Conservation (phyloP, 2,113 vertebrate genomes). For the Hippocampus zosterae region DNA sequence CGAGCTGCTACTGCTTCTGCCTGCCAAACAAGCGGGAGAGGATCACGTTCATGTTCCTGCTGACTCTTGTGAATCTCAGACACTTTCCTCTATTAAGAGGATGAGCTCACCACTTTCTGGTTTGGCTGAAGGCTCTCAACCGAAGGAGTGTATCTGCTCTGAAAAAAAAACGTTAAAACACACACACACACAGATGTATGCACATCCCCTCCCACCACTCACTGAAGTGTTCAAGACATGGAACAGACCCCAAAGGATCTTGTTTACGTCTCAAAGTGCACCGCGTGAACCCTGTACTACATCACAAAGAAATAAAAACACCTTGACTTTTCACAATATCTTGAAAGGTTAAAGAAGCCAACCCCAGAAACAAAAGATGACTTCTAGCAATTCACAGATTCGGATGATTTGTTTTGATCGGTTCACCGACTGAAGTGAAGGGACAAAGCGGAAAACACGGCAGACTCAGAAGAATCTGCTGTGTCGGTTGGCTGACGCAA, state of each 20-base stretch:
- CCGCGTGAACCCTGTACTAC: neutral
- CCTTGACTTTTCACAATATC: neutral
- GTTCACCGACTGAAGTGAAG: too few species aligned
- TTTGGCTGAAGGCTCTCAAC: slow-evolving; percentile 3
- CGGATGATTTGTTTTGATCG: too few species aligned
- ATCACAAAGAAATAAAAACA: neutral
- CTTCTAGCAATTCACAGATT: too few species aligned
- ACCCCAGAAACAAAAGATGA: too few species aligned
- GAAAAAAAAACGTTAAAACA: slow-evolving; percentile 36
- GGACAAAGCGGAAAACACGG: too few species aligned
- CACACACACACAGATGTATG: slow-evolving; percentile 3
- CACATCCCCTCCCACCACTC: slow-evolving; percentile 3
- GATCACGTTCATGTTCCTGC: slow-evolving; percentile 36
- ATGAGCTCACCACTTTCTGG: slow-evolving; percentile 26
- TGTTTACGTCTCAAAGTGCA: neutral
- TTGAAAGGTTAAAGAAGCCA: too few species aligned
- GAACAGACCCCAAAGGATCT: slow-evolving; percentile 18
- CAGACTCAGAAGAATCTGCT: too few species aligned
- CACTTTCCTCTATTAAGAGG: neutral
- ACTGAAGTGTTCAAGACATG: slow-evolving; percentile 20
- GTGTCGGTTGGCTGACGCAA: too few species aligned
- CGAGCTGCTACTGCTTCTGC: slow-evolving; percentile 29
- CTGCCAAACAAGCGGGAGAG: neutral
- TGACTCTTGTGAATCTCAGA: slow-evolving; percentile 22
- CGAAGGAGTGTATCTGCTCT: slow-evolving; percentile 9